phyloP scores from a whole-genome alignment of 2,888 invertebrate species.

The Anticlea derivata region DNA sequence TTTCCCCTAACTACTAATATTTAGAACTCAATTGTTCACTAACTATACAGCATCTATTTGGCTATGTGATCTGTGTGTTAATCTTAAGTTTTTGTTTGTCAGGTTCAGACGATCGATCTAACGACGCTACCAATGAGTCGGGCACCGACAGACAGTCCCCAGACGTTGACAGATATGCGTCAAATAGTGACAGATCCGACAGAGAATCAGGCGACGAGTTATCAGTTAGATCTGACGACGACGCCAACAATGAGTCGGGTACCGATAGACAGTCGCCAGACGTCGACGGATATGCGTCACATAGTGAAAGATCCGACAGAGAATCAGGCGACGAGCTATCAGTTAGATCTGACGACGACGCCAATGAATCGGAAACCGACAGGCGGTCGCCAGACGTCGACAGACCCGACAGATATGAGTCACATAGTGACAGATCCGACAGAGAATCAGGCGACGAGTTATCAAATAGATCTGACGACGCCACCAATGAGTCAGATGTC shows the following conservation, averaged over 20 bases:
- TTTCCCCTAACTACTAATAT: too few relatives aligned
- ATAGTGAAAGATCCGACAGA: background rate
- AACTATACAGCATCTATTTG: slow-evolving; percentile 5
- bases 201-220: background rate
- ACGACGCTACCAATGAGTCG: background rate
- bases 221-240: background rate
- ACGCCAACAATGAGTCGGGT: background rate
- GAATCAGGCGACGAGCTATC: background rate
- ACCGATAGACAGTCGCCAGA: background rate
- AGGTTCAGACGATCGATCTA: background rate
- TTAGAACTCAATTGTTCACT: too few relatives aligned
- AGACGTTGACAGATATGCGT: background rate
- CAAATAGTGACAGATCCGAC: background rate
- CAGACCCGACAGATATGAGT: too few relatives aligned
- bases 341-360: background rate
- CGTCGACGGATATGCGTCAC: background rate
- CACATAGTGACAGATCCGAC: too few relatives aligned
- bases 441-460: too few relatives aligned
- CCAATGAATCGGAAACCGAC: background rate
- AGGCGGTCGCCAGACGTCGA: slow-evolving; percentile 1
- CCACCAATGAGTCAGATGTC: background rate
- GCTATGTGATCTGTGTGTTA: slow-evolving; percentile 14
- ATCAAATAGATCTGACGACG: too few relatives aligned
- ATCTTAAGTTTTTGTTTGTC: slow-evolving; percentile 5
- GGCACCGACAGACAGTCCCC: background rate